Conservation (phyloP, 2,113 vertebrate genomes). For the Leucoraja erinaceus region DNA sequence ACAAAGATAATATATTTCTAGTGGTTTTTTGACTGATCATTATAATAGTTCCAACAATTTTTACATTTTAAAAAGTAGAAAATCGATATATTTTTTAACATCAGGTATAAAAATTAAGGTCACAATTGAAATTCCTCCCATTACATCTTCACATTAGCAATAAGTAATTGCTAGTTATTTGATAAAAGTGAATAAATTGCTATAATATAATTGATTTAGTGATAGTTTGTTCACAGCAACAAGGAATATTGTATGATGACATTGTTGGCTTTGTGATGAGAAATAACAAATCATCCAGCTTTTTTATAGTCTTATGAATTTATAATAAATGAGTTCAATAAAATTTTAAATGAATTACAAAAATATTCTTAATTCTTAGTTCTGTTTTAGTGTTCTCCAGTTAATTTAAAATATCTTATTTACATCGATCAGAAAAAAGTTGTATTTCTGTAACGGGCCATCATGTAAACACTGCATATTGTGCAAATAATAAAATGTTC, state of each 20-base stretch:
- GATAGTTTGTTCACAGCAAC: background rate
- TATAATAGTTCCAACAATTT: background rate
- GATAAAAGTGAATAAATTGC: background rate
- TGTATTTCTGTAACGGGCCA: background rate
- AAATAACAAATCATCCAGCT: background rate
- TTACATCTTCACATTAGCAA: background rate
- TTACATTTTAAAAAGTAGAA: background rate
- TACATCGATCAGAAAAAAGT: slow-evolving; percentile 19
- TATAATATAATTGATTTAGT: background rate
- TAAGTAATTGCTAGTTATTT: background rate
- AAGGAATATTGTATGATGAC: background rate
- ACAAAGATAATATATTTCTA: no score
- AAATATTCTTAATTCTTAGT: slow-evolving; percentile 29
- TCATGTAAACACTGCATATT: slow-evolving; percentile 29
- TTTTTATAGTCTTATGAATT: background rate
- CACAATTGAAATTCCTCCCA: background rate
- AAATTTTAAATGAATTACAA: slow-evolving; percentile 4
- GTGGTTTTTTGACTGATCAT: background rate
- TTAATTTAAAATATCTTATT: background rate
- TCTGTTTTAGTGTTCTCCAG: background rate
- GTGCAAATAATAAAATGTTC: slow-evolving; percentile 22
- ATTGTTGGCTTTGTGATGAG: background rate
- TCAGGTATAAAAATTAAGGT: background rate
- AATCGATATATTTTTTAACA: background rate
- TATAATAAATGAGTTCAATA: background rate